Base-by-base conservation (phyloP, 1,140 invertebrate species). In the Drosophila bifasciata region DNA sequence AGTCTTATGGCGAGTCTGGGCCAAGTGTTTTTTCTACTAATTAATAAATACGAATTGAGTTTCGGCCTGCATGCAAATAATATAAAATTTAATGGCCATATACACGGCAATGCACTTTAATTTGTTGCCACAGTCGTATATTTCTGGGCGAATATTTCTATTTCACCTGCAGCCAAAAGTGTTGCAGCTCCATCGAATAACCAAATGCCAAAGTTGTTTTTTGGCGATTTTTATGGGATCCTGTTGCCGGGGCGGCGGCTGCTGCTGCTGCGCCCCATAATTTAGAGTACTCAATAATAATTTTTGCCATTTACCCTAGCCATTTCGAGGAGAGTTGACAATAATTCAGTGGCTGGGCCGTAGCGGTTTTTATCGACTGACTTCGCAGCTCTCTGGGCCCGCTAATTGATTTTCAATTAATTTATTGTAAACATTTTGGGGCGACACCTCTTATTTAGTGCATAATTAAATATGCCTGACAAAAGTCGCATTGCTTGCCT, bases 371-470 rank as follows among this genome's bases (percentile, higher is more conserved):
- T 68, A 53, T 76, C 62, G 56, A 57, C 63, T 52, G 52, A 15
- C 52, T 56, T 39, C 55, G 58, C 53, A 19, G 32, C 53, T 50
- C 16, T 57, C 19, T 63, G 46, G 68, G 46, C 41, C 46, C 41
- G 58, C 83, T 86, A 86, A 86, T 86, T 81, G 81, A 86, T 86
- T 86, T 86, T 81, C 74, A 86, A 86, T 86, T 86, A 86, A 86
- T 86, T 86, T 86, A 86, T 86, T 60, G 81, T 74, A 74, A 79
- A 72, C 81, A 85, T 57, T 73, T 86, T 76, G 32, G 63, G 39
- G 61, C 79, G 81, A 85, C 81, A 85, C 74, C 74, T 86, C 76
- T 81, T 86, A 78, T 69, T 67, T 61, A 61, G 52, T 61, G 56
- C 59, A 71, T 84, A 80, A 72, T 84, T 79, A 85, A 85, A 79